Evolutionary conservation across 2,888 invertebrate species (phyloP), one percentile per base, ranked within the genome.

Genomic region (Sinhomidia bicolor): DNA sequence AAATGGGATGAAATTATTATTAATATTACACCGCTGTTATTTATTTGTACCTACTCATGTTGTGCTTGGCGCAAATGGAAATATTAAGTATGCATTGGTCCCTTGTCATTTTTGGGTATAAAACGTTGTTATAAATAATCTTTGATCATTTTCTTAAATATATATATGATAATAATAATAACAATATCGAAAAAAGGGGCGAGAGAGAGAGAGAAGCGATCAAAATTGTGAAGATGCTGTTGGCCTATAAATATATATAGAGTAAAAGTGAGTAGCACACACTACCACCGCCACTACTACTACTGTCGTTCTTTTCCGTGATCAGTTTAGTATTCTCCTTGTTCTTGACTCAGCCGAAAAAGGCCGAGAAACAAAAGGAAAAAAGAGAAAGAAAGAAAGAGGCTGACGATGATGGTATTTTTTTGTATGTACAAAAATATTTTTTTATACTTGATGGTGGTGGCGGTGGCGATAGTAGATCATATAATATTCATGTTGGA

Each of bases 291-390:
- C 54, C 57, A 32, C 76, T 36, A 32, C 76, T 36, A 54, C 76
- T 47, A 32, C 76, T 62, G 68, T 83, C 83, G 88, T 88, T 41
- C 44, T 23, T 83, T 78, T 88, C 60, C 88, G 88, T 88, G 74
- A 79, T 76, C 68, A 51, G 65, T 26, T 78, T 57, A 57, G 57
- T 36, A 76, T 29, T 65, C 54, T 36, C 60, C 29, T 57, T 74
- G 51, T 65, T 74, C 29, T 76, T 51, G 65, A 23, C 17, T 29
- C 20, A 20, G 54, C 85, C 85, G 88, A 85, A 51, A 32, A 68
- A 65, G 92, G 92, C 91, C 76, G 86, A 86, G 81, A 83, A 84
- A 87, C 81, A 85, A 80, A 87, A 78, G 87, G n/a, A n/a, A n/a
- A 74, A 89, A 85, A 60, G 87, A 85, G 74, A 82, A 81, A 74